A percentile compares a stretch with the other conserved stretches of the same genome.
Evolutionary conservation across 2,797 vertebrate species (phyloP).

Genomic region (Diceros bicornis): DNA sequence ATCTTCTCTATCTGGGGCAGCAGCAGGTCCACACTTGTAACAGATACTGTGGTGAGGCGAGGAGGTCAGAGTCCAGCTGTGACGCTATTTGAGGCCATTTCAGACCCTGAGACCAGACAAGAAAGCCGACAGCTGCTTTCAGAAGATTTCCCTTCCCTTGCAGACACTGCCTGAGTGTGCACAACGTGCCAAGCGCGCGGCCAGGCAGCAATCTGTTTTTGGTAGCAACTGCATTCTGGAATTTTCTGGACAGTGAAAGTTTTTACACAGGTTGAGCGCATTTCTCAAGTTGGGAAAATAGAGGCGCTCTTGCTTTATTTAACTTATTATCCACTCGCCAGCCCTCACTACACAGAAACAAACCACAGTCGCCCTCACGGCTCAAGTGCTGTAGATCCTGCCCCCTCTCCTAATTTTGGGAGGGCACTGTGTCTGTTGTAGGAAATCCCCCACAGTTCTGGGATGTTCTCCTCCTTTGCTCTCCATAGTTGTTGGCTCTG

Average conservation of each 20-base stretch:
- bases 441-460: not conserved
- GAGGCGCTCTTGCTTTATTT: not conserved
- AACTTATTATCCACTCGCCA: not conserved
- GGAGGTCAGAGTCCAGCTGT: not conserved
- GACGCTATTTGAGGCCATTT: not conserved
- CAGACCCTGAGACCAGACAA: not conserved
- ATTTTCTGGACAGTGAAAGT: not conserved
- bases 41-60: not conserved
- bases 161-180: not conserved
- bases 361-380: not conserved
- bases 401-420: not conserved
- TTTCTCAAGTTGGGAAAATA: conserved; percentile 16
- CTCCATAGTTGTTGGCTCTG: not conserved
- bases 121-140: not conserved
- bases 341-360: not conserved
- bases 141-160: not conserved
- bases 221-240: not conserved
- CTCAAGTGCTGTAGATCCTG: not conserved
- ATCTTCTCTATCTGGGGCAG: not conserved
- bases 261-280: not conserved
- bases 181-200: not conserved
- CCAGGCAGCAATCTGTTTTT: not conserved
- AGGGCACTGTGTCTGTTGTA: not conserved
- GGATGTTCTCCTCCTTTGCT: not conserved
- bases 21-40: not conserved